These are phyloP conservation scores for Philereme vetulata DNA, from an alignment of 2,888 invertebrate genomes.

Conservation along the genomic window DNA sequence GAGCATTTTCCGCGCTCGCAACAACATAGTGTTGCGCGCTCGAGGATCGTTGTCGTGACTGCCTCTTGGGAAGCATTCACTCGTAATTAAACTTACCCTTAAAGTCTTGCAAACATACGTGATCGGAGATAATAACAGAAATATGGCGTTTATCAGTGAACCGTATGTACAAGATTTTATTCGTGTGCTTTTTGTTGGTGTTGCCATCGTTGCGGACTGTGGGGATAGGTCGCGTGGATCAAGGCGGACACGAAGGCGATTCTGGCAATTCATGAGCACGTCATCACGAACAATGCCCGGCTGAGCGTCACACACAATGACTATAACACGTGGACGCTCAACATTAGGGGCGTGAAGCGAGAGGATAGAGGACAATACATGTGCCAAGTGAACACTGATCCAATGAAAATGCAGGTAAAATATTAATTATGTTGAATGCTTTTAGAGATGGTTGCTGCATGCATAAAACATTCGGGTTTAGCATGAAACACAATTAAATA, in stretches of 20 bases:
- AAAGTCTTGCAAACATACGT: constrained; percentile 67
- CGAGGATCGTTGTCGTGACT: constrained; percentile 77
- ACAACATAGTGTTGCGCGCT: constrained; percentile 81
- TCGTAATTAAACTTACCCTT: constrained; percentile 79
- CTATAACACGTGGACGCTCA: constrained; percentile 96
- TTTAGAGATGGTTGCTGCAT: constrained; percentile 11
- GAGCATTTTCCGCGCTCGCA: constrained; percentile 80
- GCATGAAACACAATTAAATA: constrained; percentile 12
- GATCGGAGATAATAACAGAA: constrained; percentile 51
- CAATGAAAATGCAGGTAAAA: constrained; percentile 96
- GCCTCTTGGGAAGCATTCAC: constrained; percentile 78
- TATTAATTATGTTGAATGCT: constrained; percentile 17
- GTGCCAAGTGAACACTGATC: constrained; percentile 98
- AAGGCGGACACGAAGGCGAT: constrained; percentile 97
- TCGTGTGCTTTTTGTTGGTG: constrained; percentile 21
- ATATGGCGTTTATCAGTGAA: constrained; percentile 46
- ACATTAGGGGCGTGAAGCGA: constrained; percentile 92
- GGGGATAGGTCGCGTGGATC: constrained; percentile 94
- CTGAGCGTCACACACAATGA: constrained; percentile 95
- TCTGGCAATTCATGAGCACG: constrained; percentile 96
- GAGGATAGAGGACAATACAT: constrained; percentile 96
- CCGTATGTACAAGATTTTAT: constrained; percentile 20
- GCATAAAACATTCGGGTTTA: constrained; percentile 3
- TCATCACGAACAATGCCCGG: constrained; percentile 95
- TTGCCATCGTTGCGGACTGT: constrained; percentile 31